These are phyloP conservation scores for Coregonus clupeaformis DNA, from an alignment of 2,113 vertebrate genomes.

Conservation along the genomic window DNA sequence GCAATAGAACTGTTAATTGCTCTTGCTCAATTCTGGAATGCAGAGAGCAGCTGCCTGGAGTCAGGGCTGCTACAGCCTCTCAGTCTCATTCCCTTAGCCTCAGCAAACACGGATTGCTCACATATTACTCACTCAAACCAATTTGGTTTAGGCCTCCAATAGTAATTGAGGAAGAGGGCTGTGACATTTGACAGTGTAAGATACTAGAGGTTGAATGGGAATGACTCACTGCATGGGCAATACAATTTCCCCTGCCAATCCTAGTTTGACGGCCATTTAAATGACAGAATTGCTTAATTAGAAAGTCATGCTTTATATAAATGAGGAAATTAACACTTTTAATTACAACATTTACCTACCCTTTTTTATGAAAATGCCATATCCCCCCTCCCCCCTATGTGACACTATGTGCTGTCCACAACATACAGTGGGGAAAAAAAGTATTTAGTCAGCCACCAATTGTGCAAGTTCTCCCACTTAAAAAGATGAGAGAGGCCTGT, in stretches of 20 bases:
- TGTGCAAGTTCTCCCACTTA: no score
- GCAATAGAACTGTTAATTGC: conserved; percentile 51
- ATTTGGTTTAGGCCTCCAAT: conserved; percentile 45
- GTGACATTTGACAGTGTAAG: conserved; percentile 38
- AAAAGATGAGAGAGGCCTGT: no score
- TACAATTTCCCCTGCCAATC: conserved; percentile 4
- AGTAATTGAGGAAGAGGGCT: conserved; percentile 42
- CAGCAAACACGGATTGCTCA: conserved; percentile 11
- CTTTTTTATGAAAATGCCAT: no score
- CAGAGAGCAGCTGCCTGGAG: conserved; percentile 27
- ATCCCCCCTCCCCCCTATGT: no score
- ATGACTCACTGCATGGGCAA: conserved; percentile 22
- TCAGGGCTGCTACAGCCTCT: background rate
- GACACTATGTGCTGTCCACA: no score
- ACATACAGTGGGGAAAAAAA: no score
- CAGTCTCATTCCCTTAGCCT: background rate
- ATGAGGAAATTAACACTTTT: background rate
- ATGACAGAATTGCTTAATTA: conserved; percentile 5
- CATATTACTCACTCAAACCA: conserved; percentile 51
- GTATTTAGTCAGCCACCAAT: no score
- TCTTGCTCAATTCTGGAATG: conserved; percentile 44
- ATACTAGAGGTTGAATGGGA: conserved; percentile 30
- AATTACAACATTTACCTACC: conserved; percentile 1
- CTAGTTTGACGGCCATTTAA: conserved; percentile 3
- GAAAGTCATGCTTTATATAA: background rate